Conservation (phyloP, 2,888 invertebrate genomes). For the Sesia bembeciformis region DNA sequence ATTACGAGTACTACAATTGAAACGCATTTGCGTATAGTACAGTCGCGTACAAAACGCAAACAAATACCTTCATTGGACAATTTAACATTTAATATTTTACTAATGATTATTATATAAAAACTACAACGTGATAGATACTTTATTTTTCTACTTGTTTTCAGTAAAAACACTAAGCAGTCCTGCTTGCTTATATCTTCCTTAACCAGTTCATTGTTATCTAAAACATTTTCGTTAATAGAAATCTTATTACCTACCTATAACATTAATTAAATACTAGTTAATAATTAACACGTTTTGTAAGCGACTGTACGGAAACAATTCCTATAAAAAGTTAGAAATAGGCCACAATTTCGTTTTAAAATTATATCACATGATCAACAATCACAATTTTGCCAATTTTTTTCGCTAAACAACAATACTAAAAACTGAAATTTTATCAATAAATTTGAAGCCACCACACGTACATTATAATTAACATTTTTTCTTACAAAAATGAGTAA, state of each 20-base stretch:
- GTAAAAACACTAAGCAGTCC: neutral
- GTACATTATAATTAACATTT: too few species aligned
- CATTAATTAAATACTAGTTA: neutral
- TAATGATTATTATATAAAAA: neutral
- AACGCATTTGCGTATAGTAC: constrained; percentile 7
- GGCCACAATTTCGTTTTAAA: constrained; percentile 51
- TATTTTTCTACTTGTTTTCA: neutral
- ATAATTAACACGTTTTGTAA: constrained; percentile 11
- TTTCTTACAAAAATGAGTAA: too few species aligned
- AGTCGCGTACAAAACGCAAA: constrained; percentile 19
- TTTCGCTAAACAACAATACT: neutral
- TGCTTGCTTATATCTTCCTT: too few species aligned
- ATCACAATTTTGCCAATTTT: constrained; percentile 40
- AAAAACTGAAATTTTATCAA: too few species aligned
- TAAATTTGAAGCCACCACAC: too few species aligned
- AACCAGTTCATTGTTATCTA: too few species aligned
- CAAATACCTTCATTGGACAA: constrained; percentile 3
- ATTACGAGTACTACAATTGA: too few species aligned
- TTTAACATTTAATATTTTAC: constrained; percentile 9
- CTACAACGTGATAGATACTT: neutral
- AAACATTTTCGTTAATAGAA: too few species aligned
- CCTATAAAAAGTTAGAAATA: constrained; percentile 28
- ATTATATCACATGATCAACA: constrained; percentile 50
- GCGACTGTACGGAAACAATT: constrained; percentile 24
- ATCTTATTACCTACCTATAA: too few species aligned